Conservation (phyloP, 2,113 vertebrate genomes). For the Columbina picui region DNA sequence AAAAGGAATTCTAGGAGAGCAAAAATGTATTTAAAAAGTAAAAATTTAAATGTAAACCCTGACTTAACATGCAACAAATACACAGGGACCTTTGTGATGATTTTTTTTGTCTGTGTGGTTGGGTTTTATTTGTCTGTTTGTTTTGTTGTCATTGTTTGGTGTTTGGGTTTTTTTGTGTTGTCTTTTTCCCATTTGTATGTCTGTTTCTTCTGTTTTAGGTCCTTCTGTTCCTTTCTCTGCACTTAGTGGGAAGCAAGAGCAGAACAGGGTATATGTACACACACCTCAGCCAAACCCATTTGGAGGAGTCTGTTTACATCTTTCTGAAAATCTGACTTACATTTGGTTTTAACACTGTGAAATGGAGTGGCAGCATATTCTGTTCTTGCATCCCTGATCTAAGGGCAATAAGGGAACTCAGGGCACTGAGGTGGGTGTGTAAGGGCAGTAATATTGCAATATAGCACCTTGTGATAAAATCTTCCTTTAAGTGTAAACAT, state of each 20-base stretch:
- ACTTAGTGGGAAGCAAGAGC: background rate
- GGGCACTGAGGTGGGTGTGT: background rate
- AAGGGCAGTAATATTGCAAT: background rate
- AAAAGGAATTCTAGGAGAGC: background rate
- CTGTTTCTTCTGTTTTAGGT: background rate
- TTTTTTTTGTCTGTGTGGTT: background rate
- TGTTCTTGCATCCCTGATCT: background rate
- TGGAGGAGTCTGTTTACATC: background rate
- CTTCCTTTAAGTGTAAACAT: background rate
- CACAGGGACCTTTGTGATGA: background rate
- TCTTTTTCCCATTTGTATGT: background rate
- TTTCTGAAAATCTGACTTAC: background rate
- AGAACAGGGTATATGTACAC: background rate
- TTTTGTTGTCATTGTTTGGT: no score
- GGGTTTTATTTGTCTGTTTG: no score
- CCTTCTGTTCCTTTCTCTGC: background rate
- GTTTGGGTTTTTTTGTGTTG: background rate
- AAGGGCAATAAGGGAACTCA: background rate
- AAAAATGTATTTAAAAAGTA: background rate
- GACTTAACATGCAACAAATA: background rate
- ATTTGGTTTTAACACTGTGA: background rate
- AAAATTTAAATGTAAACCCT: background rate
- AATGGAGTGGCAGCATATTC: background rate
- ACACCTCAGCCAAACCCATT: background rate
- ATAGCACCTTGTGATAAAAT: background rate